Conservation (phyloP, 92 coral and sea anemone species). For the Parazoanthus darwini region DNA sequence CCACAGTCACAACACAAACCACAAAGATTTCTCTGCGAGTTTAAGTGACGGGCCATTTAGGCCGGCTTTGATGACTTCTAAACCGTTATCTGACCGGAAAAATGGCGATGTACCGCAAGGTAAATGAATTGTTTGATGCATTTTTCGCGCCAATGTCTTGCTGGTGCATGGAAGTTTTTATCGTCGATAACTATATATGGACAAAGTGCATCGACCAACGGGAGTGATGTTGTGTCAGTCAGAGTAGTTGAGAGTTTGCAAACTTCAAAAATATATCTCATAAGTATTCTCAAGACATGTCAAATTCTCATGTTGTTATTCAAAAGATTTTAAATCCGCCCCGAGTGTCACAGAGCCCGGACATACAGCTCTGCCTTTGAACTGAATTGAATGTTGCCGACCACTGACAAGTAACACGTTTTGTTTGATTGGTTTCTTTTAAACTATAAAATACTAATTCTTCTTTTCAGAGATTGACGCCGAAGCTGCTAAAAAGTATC, state of each 20-base stretch:
- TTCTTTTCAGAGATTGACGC: conserved; percentile 68
- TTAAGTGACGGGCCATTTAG: conserved; percentile 94
- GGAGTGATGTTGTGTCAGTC: not conserved
- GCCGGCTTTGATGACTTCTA: conserved; percentile 86
- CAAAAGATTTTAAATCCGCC: not conserved
- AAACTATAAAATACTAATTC: not conserved
- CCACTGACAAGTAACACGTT: not conserved
- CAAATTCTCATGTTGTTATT: not conserved
- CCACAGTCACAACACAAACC: conserved; percentile 64
- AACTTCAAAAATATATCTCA: not conserved
- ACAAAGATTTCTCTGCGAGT: conserved; percentile 78
- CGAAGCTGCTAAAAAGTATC: conserved; percentile 75
- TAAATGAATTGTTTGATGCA: not conserved
- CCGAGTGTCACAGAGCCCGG: not conserved
- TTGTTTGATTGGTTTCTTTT: not conserved
- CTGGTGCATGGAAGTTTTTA: not conserved
- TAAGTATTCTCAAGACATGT: not conserved
- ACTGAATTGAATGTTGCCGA: not conserved
- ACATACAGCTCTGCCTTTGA: not conserved
- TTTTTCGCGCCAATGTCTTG: not conserved
- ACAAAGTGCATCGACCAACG: not conserved
- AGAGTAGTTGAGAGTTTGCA: too few relatives aligned
- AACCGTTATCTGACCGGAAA: conserved; percentile 66
- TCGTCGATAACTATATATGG: too few relatives aligned
- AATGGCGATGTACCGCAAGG: conserved; percentile 61